Conservation (phyloP, 2,113 vertebrate species). For the Xenus cinereus region DNA sequence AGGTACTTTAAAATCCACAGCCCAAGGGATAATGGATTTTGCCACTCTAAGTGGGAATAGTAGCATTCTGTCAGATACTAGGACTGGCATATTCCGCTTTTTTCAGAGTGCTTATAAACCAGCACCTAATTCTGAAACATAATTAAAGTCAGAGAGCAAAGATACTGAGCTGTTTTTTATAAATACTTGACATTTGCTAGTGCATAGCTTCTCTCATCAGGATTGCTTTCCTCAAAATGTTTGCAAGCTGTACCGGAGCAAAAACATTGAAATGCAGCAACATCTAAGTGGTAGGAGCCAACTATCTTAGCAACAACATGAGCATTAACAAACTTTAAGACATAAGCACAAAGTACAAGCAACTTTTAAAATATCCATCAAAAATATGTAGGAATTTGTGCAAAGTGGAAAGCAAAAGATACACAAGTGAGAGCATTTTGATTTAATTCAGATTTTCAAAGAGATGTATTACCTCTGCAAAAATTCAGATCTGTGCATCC, state of each 20-base stretch:
- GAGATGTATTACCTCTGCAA: background rate
- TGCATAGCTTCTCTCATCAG: slow-evolving; percentile 21
- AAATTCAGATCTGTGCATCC: background rate
- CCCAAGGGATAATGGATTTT: background rate
- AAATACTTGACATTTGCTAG: slow-evolving; percentile 48
- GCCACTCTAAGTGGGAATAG: background rate
- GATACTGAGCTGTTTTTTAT: background rate
- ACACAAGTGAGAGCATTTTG: background rate
- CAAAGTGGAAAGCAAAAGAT: background rate
- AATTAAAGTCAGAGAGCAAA: slow-evolving; percentile 2
- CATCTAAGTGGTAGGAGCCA: background rate
- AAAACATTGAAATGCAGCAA: slow-evolving; percentile 10
- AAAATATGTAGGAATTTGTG: background rate
- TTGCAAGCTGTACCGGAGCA: slow-evolving; percentile 38
- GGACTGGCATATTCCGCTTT: background rate
- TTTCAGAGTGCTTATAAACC: background rate
- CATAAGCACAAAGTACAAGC: background rate
- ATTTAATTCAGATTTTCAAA: background rate
- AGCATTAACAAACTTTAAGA: background rate
- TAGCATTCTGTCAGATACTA: background rate
- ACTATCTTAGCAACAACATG: background rate
- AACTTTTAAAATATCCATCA: background rate
- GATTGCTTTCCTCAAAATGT: slow-evolving; percentile 36
- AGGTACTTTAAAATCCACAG: background rate
- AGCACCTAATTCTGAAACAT: background rate